Percentiles rank a stretch among this genome's conserved stretches.
Evolutionary conservation across 2,888 invertebrate genomes (phyloP).

Genomic region (Polymixis lichenea): DNA sequence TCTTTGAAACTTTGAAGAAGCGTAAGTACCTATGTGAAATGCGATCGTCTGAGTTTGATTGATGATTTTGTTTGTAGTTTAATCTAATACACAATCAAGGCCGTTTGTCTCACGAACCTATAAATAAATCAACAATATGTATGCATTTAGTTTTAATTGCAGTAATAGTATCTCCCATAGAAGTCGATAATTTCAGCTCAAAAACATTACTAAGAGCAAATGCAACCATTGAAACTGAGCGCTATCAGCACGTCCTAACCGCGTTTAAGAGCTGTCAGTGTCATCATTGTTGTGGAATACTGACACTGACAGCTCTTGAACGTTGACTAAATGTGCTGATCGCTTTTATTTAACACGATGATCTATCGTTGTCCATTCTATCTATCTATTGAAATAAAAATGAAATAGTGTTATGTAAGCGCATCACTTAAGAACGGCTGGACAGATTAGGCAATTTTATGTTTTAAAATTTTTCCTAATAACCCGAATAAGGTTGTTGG

Average conservation of each 20-base stretch:
- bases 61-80: not conserved
- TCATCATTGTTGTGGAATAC: no score
- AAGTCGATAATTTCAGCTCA: not conserved
- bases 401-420: no score
- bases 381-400: no score
- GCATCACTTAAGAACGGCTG: no score
- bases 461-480: no score
- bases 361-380: no score
- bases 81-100: not conserved
- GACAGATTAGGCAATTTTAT: no score
- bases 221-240: not conserved
- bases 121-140: not conserved
- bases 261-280: not conserved
- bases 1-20: conserved; percentile 7
- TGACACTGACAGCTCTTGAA: not conserved
- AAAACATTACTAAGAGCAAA: not conserved
- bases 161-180: not conserved
- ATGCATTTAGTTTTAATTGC: not conserved
- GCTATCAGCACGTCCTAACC: not conserved
- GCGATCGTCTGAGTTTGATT: not conserved
- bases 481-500: no score
- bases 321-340: no score
- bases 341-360: no score
- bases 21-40: not conserved
- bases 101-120: not conserved